Base-by-base conservation (phyloP, 2,113 vertebrate species). In the Anolis carolinensis region DNA sequence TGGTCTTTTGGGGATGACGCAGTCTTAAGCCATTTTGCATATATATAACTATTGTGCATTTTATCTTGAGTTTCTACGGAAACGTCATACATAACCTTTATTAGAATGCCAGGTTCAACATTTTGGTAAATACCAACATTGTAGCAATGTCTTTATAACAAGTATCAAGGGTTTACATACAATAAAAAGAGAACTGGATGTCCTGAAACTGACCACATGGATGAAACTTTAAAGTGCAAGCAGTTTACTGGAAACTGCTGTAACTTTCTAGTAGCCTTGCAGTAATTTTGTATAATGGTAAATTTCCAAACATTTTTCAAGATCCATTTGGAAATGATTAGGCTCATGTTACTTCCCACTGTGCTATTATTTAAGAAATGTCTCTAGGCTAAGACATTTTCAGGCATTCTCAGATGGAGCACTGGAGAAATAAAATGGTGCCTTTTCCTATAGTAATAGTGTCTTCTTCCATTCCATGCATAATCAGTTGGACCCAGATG, bases 321-420 rank as follows among this genome's bases (percentile, higher is more conserved):
- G 86, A 93, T 92, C 92, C 92, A 95, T 95, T 95, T 93, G 93
- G 93, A 94, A 95, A 93, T 91, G 90, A 93, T 94, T 93, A 95
- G 92, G 91, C 91, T 94, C 93, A 91, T 84, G 86, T 95, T 94
- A 93, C 90, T 88, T 93, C 90, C 91, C 87, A 92, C 89, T 87
- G 87, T 86, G 67, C 91, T 93, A 91, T 91, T 91, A 93, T 86
- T 86, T 86, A 74, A 93, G 93, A 95, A 86, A 87, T 89, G 90
- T 93, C 88, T 79, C 88, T 81, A 90, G 76, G 89, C 9, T 7
- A 84, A 93, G 79, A 86, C 72, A 82, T 1, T 7, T 82, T 81
- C 83, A 93, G 72, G 88, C 75, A 86, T 74, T 86, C 75, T 86
- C 59, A 65, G 9, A 81, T 59, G 90, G 8, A 84, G 86, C 87